Evolutionary conservation across 2,888 invertebrate species (phyloP).

Genomic region (Euphydryas editha): DNA sequence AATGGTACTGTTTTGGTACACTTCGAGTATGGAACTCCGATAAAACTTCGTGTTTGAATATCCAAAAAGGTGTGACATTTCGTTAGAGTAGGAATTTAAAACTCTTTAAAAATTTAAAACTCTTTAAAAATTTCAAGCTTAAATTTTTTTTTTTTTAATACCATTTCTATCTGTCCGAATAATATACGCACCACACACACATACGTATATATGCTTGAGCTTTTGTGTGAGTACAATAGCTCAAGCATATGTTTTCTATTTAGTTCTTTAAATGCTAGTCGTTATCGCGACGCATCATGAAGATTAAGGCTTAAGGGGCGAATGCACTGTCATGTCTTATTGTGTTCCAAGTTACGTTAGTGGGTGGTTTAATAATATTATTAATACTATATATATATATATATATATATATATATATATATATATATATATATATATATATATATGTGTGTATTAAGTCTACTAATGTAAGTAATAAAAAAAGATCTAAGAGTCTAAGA

Average conservation of each 20-base stretch:
- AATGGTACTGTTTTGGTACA: neutral
- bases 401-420: too few relatives aligned
- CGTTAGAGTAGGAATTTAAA: neutral
- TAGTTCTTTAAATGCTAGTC: conserved; percentile 48
- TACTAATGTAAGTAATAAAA: too few relatives aligned
- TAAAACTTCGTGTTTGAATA: neutral
- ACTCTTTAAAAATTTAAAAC: too few relatives aligned
- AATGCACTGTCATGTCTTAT: conserved; percentile 78
- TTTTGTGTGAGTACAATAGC: conserved; percentile 9
- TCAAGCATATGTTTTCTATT: conserved; percentile 35
- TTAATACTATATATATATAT: too few relatives aligned
- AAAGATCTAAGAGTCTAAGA: too few relatives aligned
- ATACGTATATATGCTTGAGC: neutral
- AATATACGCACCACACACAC: too few relatives aligned
- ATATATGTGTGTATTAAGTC: too few relatives aligned
- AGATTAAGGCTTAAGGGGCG: conserved; percentile 74
- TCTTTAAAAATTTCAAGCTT: too few relatives aligned
- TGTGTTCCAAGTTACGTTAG: conserved; percentile 49
- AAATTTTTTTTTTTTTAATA: too few relatives aligned
- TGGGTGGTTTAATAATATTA: neutral
- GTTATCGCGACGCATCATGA: conserved; percentile 74
- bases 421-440: too few relatives aligned
- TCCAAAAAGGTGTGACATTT: neutral
- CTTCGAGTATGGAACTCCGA: neutral
- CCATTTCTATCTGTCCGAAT: too few relatives aligned